Evolutionary conservation across 1,140 invertebrate species (phyloP).

Genomic region (Trichomalopsis sarcophagae): DNA sequence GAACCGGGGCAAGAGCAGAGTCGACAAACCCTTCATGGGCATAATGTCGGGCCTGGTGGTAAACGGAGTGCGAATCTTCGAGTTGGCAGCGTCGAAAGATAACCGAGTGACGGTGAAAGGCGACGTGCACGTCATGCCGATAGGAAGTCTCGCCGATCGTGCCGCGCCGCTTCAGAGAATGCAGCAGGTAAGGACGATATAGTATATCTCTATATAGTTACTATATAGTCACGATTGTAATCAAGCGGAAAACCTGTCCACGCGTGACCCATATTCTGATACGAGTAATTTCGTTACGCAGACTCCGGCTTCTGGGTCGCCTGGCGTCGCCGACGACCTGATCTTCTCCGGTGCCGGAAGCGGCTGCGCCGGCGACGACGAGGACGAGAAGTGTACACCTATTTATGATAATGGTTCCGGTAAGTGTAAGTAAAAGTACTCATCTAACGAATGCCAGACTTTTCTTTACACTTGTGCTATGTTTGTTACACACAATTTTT

Average conservation of each 20-base stretch:
- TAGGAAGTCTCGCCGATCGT: conserved; percentile 83
- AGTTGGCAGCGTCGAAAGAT: conserved; percentile 89
- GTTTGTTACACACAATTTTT: neutral
- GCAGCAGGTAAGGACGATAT: conserved; percentile 81
- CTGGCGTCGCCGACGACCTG: conserved; percentile 87
- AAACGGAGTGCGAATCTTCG: conserved; percentile 89
- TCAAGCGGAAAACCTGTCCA: neutral
- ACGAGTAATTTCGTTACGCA: conserved; percentile 60
- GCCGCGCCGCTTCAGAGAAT: conserved; percentile 84
- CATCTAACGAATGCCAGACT: neutral
- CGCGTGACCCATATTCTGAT: neutral
- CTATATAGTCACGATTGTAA: neutral
- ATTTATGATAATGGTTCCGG: conserved; percentile 87
- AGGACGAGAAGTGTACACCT: conserved; percentile 90
- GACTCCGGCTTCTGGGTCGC: conserved; percentile 89
- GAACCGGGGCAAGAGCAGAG: conserved; percentile 79
- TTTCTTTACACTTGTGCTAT: neutral
- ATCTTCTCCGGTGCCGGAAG: conserved; percentile 93
- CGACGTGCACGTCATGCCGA: conserved; percentile 80
- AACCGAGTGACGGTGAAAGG: conserved; percentile 82
- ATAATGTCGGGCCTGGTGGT: conserved; percentile 92
- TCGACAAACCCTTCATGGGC: conserved; percentile 88
- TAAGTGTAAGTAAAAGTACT: conserved; percentile 58
- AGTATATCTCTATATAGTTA: neutral
- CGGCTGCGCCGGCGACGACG: conserved; percentile 89